phyloP scores from a whole-genome alignment of 1,140 invertebrate genomes.

The Lordiphosa collinella region DNA sequence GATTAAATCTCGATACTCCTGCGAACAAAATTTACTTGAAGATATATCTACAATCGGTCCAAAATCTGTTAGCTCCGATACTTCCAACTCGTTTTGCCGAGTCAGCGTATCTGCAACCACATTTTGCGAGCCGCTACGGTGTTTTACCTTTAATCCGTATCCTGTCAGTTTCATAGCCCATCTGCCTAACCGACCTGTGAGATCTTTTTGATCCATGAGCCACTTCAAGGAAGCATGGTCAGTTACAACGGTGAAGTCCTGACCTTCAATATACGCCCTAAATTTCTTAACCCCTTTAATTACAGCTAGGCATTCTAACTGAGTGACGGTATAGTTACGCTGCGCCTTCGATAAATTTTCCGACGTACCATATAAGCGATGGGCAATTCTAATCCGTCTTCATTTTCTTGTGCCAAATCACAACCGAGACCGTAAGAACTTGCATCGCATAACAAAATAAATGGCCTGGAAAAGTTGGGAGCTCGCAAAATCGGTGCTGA shows the following conservation, averaged over 20 bases:
- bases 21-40: conserved; percentile 4
- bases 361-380: conserved; percentile 50
- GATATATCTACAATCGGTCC: conserved; percentile 7
- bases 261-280: conserved; percentile 20
- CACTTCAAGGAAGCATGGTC: conserved; percentile 30
- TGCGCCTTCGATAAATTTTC: conserved; percentile 41
- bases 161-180: conserved; percentile 15
- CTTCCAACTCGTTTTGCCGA: conserved; percentile 8
- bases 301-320: conserved; percentile 32
- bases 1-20: conserved; percentile 11
- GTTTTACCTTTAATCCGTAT: conserved; percentile 11
- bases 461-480: neutral
- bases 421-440: conserved; percentile 16
- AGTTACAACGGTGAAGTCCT: too few species aligned
- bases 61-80: neutral
- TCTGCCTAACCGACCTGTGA: conserved; percentile 16
- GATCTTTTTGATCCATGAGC: conserved; percentile 33
- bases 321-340: conserved; percentile 33
- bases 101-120: conserved; percentile 8
- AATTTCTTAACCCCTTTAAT: conserved; percentile 21
- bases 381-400: conserved; percentile 22
- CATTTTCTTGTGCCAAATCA: conserved; percentile 13
- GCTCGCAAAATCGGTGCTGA: conserved; percentile 20
- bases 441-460: conserved; percentile 34
- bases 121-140: conserved; percentile 14